These are phyloP conservation scores for Ichneumoninae sp. DNA, from an alignment of 2,888 invertebrate genomes.

Conservation along the genomic window DNA sequence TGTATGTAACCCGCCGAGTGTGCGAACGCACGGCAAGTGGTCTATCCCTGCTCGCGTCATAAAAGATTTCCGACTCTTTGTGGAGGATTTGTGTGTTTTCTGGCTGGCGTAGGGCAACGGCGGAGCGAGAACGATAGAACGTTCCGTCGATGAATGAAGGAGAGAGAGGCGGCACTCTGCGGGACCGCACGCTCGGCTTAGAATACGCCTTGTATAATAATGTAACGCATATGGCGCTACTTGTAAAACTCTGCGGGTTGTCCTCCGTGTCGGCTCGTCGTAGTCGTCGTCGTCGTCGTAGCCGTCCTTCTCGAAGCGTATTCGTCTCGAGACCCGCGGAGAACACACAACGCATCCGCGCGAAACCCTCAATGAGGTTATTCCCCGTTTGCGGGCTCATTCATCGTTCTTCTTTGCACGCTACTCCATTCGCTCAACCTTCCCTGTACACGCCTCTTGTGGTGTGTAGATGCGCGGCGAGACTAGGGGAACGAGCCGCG, in stretches of 20 bases:
- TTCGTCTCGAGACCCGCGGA: constrained; percentile 8
- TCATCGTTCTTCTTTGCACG: constrained; percentile 68
- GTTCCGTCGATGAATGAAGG: constrained; percentile 28
- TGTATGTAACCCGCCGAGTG: constrained; percentile 71
- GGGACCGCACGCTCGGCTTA: constrained; percentile 70
- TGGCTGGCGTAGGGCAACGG: constrained; percentile 65
- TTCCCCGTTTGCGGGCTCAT: constrained; percentile 77
- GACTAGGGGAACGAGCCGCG: constrained; percentile 20
- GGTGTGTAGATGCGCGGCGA: constrained; percentile 1
- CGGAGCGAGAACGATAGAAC: constrained; percentile 54
- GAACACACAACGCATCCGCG: constrained; percentile 56
- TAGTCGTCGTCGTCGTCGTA: constrained; percentile 27
- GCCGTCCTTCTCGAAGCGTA: constrained; percentile 8
- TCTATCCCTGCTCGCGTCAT: constrained; percentile 71
- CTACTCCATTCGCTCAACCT: constrained; percentile 45
- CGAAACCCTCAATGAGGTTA: constrained; percentile 79
- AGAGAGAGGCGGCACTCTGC: constrained; percentile 47
- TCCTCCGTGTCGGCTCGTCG: constrained; percentile 66
- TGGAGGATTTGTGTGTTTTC: constrained; percentile 73
- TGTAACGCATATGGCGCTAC: constrained; percentile 83
- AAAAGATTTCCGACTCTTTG: constrained; percentile 83
- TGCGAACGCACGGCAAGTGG: constrained; percentile 83
- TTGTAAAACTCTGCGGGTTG: constrained; percentile 84
- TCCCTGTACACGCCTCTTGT: constrained; percentile 38
- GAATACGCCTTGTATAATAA: constrained; percentile 80